These are phyloP conservation scores for Gadus chalcogrammus DNA, from an alignment of 2,113 vertebrate genomes.

Conservation along the genomic window DNA sequence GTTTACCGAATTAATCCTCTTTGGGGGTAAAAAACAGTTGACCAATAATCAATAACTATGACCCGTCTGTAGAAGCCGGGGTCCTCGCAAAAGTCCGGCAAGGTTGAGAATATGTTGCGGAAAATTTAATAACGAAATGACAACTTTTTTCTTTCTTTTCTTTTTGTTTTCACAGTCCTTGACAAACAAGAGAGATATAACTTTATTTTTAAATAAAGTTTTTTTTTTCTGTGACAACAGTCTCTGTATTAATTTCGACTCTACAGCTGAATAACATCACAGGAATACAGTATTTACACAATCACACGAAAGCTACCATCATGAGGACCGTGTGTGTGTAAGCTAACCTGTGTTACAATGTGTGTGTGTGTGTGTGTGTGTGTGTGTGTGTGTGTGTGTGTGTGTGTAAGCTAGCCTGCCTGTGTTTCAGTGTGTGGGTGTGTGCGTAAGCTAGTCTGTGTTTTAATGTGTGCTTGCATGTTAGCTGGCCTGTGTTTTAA, in stretches of 20 bases:
- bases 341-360: too few species aligned
- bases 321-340: background rate
- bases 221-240: constrained; percentile 80
- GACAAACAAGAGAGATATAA: constrained; percentile 78
- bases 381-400: background rate
- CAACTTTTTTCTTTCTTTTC: constrained; percentile 14
- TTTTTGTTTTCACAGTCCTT: constrained; percentile 46
- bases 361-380: background rate
- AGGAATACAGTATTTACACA: constrained; percentile 56
- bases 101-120: too few species aligned
- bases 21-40: constrained; percentile 10
- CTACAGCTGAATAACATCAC: constrained; percentile 54
- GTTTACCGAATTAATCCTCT: constrained; percentile 24
- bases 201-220: constrained; percentile 99
- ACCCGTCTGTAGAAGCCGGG: too few species aligned
- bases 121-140: constrained; percentile 13
- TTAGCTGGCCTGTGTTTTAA: too few species aligned
- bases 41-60: constrained; percentile 4
- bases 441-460: too few species aligned
- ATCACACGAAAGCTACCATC: constrained; percentile 7
- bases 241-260: constrained; percentile 31
- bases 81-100: too few species aligned
- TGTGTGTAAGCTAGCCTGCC: too few species aligned
- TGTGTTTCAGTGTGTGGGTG: too few species aligned
- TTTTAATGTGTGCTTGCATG: background rate